These are phyloP conservation scores for Thaumatotibia leucotreta DNA, from an alignment of 1,140 invertebrate species.

Conservation along the genomic window DNA sequence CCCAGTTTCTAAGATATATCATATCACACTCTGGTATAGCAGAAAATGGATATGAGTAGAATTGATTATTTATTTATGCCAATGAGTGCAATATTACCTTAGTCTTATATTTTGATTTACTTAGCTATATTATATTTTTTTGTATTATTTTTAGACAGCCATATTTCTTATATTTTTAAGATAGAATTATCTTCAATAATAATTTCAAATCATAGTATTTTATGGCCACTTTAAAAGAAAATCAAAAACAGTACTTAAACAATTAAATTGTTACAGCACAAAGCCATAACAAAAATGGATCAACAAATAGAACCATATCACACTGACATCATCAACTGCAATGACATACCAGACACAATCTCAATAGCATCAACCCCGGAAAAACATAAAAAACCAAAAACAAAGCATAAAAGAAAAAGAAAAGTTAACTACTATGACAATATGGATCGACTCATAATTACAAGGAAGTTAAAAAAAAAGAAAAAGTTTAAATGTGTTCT, in stretches of 20 bases:
- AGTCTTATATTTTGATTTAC: too few species aligned
- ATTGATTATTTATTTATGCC: too few species aligned
- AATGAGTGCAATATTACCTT: too few species aligned
- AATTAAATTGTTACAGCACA: not conserved
- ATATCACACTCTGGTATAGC: too few species aligned
- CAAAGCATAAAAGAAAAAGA: not conserved
- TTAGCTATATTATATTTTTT: too few species aligned
- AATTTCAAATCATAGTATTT: too few species aligned
- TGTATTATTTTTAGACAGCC: too few species aligned
- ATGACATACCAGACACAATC: not conserved
- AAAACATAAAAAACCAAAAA: slow-evolving; percentile 10
- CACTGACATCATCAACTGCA: not conserved
- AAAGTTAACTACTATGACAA: not conserved
- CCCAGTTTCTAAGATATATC: too few species aligned
- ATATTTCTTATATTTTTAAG: too few species aligned
- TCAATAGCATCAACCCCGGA: not conserved
- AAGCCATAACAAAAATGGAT: not conserved
- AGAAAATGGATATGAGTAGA: too few species aligned
- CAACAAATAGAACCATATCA: not conserved
- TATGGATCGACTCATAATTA: slow-evolving; percentile 14
- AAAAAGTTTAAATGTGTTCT: slow-evolving; percentile 19
- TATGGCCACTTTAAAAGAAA: too few species aligned
- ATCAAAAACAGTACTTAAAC: not conserved
- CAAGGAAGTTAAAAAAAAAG: slow-evolving; percentile 22
- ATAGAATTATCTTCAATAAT: too few species aligned